Evolutionary conservation across 2,888 invertebrate species (phyloP).

Genomic region (Sarcophaga caerulescens): DNA sequence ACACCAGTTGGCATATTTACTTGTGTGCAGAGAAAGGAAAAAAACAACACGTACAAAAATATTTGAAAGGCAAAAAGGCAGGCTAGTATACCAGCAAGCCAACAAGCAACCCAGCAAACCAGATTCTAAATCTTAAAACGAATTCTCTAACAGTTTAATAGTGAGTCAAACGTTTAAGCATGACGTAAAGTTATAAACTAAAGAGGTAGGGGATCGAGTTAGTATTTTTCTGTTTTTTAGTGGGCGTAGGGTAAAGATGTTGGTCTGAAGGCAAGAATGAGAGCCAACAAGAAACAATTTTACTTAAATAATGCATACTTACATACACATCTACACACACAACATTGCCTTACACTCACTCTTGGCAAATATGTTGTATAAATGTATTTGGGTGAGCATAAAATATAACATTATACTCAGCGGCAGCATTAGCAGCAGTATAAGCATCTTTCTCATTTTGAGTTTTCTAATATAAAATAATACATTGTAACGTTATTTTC

Average conservation of each 20-base stretch:
- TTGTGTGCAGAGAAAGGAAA: slow-evolving; percentile 52
- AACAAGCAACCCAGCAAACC: not conserved
- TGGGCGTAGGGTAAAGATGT: not conserved
- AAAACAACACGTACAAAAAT: slow-evolving; percentile 51
- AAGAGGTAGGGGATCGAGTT: no score
- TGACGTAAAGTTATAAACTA: no score
- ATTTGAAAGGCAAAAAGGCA: slow-evolving; percentile 61
- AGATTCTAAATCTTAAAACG: not conserved
- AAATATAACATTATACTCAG: slow-evolving; percentile 42
- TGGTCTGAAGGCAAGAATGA: slow-evolving; percentile 8
- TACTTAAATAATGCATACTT: not conserved
- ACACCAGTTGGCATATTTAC: slow-evolving; percentile 67
- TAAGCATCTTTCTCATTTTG: slow-evolving; percentile 64
- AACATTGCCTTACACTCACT: not conserved
- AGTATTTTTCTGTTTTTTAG: no score
- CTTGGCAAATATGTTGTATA: not conserved
- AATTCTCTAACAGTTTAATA: not conserved
- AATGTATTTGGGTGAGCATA: slow-evolving; percentile 51
- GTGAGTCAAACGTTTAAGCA: not conserved
- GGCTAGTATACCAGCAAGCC: slow-evolving; percentile 12
- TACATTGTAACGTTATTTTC: slow-evolving; percentile 64
- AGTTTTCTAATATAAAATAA: slow-evolving; percentile 32
- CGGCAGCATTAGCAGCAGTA: slow-evolving; percentile 23
- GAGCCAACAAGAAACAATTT: slow-evolving; percentile 59
- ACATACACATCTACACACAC: not conserved